Percentiles rank a stretch among this genome's conserved stretches.
Evolutionary conservation across 2,797 vertebrate species (phyloP).

Genomic region (Picus viridis): DNA sequence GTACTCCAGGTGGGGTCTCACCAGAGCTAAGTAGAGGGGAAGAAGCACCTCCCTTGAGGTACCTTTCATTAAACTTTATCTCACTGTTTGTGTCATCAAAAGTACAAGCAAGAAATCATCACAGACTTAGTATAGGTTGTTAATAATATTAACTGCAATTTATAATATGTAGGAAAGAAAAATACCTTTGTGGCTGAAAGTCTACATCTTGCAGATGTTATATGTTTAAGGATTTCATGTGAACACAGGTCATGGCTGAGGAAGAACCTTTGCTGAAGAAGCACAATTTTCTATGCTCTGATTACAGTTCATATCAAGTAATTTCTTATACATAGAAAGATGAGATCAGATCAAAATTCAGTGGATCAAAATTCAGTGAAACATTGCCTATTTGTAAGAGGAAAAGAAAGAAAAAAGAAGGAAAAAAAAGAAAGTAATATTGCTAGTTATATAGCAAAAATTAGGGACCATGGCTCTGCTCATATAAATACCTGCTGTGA

Average conservation of each 20-base stretch:
- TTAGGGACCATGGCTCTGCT: neutral
- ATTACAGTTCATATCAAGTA: neutral
- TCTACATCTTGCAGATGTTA: neutral
- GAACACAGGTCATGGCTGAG: neutral
- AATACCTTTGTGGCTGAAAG: neutral
- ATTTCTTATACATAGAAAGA: conserved; percentile 17
- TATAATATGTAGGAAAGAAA: neutral
- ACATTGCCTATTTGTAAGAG: neutral
- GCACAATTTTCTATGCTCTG: neutral
- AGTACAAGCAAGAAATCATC: neutral
- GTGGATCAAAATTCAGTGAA: conserved; percentile 20
- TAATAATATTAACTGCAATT: neutral
- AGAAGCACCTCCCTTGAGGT: too few species aligned
- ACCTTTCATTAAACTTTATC: neutral
- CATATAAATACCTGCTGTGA: neutral
- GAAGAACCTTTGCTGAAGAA: neutral
- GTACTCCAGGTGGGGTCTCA: too few species aligned
- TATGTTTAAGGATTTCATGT: neutral
- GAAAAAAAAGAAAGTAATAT: neutral
- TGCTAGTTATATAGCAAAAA: neutral
- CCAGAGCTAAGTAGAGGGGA: too few species aligned
- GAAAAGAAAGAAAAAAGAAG: neutral
- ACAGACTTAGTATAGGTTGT: neutral
- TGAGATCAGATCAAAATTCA: conserved; percentile 1
- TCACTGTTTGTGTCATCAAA: neutral